phyloP scores from a whole-genome alignment of 2,888 invertebrate species.

The Erynnis tages region DNA sequence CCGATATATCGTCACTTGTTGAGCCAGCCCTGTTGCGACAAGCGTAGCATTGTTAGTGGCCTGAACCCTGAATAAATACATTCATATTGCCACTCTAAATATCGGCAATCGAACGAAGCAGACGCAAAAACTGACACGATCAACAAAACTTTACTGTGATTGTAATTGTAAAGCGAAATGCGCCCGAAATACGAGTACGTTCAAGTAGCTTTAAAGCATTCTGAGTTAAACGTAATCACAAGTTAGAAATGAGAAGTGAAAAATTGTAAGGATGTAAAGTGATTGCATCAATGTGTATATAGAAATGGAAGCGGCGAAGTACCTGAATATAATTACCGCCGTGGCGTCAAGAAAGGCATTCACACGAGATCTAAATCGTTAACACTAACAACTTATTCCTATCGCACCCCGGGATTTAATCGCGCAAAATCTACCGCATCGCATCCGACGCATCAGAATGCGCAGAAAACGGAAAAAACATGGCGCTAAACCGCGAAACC shows the following conservation, averaged over 20 bases:
- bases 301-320: not conserved
- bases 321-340: constrained; percentile 19
- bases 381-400: constrained; percentile 77
- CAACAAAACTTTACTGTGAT: constrained; percentile 24
- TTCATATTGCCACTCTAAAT: constrained; percentile 81
- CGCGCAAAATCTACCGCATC: constrained; percentile 72
- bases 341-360: constrained; percentile 22
- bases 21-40: constrained; percentile 70
- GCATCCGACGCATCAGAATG: constrained; percentile 70
- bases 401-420: constrained; percentile 71
- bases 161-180: constrained; percentile 20
- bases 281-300: not conserved
- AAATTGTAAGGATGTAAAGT: not conserved
- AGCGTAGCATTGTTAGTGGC: constrained; percentile 81
- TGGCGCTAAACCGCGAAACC: constrained; percentile 80
- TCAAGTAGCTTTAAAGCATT: not conserved
- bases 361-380: constrained; percentile 55
- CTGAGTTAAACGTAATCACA: too few relatives aligned
- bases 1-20: constrained; percentile 30
- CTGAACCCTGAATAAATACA: constrained; percentile 79
- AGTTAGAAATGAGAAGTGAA: too few relatives aligned
- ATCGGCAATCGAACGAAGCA: constrained; percentile 58
- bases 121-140: constrained; percentile 32
- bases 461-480: constrained; percentile 80
- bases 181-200: not conserved